Evolutionary conservation across 2,888 invertebrate genomes (phyloP), one percentile per base, ranked within the genome.

Genomic region (Napeogenes sylphis): DNA sequence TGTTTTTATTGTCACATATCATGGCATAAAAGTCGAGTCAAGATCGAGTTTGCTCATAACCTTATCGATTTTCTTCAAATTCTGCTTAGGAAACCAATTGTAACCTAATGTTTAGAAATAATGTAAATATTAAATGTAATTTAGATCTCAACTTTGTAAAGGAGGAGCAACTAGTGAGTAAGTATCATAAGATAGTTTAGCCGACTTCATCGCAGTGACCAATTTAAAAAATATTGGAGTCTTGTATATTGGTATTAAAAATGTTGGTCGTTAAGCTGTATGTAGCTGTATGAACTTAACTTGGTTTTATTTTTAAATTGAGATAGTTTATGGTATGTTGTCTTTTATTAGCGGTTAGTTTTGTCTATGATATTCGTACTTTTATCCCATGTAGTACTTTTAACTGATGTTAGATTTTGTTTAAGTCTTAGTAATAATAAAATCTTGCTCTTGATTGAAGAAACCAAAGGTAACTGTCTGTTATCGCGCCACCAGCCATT

Each of bases 161-260:
- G 81, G 89, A 87, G 89, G 89, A 89, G 83, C 89, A 89, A 89
- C 76, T 89, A 89, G 86, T 30, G 56, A n/a, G 42, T 88, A 88
- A 87, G 85, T 55, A 58, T 38, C 33, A 35, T 67, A 67, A 65
- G 62, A 60, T 46, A n/a, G 56, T 56, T 47, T 53, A 59, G 62
- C 65, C 54, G 59, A 56, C 14, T 62, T 65, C 47, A 71, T 62
- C 62, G 66, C 68, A 53, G 60, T 64, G 68, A 75, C 73, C 73
- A 74, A 73, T 69, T 51, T 30, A 35, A 42, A 42, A 42, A 51
- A 51, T 30, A 51, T 51, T 51, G 51, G 30, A 21, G 30, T 51
- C 64, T 60, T 59, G 58, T 68, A 67, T 65, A 57, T 63, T 54
- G 46, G 21, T 6, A 54, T 51, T 42, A n/a, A 42, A 51, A 21